Percentiles rank a stretch among this genome's conserved stretches.
Evolutionary conservation across 1,140 invertebrate genomes (phyloP).

Genomic region (honey bee (Apis mellifera)): DNA sequence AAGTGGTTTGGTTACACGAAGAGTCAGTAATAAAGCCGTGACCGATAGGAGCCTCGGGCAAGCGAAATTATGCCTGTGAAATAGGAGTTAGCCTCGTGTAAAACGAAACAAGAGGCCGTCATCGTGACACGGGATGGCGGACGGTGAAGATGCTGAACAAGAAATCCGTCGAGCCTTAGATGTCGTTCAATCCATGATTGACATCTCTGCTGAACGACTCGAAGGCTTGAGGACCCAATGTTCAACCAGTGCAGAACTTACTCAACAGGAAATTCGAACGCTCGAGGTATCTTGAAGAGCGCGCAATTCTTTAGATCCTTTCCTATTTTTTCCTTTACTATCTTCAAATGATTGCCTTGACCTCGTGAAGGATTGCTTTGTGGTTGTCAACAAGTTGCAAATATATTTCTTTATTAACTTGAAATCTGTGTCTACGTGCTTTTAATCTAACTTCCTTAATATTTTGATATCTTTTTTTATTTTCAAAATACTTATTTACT

Average conservation of each 20-base stretch:
- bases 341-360: conserved; percentile 9
- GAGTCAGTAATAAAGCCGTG: conserved; percentile 59
- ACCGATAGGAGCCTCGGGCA: conserved; percentile 2
- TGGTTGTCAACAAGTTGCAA: conserved; percentile 52
- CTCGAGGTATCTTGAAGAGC: conserved; percentile 87
- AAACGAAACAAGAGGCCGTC: conserved; percentile 67
- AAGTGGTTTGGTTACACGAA: conserved; percentile 69
- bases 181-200: conserved; percentile 95
- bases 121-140: conserved; percentile 78
- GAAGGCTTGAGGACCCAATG: conserved; percentile 95
- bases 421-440: background rate
- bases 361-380: conserved; percentile 29
- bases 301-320: background rate
- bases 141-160: conserved; percentile 80
- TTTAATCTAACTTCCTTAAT: background rate
- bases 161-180: conserved; percentile 83
- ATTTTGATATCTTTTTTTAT: background rate
- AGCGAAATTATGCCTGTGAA: conserved; percentile 62
- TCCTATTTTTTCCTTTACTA: background rate
- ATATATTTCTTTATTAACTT: conserved; percentile 11
- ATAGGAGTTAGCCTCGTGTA: conserved; percentile 35
- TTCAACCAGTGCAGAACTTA: conserved; percentile 94
- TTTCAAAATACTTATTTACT: background rate
- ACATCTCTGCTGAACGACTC: conserved; percentile 94
- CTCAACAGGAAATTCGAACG: conserved; percentile 96